These are phyloP conservation scores for Lota lota DNA, from an alignment of 2,113 vertebrate genomes.

Conservation along the genomic window DNA sequence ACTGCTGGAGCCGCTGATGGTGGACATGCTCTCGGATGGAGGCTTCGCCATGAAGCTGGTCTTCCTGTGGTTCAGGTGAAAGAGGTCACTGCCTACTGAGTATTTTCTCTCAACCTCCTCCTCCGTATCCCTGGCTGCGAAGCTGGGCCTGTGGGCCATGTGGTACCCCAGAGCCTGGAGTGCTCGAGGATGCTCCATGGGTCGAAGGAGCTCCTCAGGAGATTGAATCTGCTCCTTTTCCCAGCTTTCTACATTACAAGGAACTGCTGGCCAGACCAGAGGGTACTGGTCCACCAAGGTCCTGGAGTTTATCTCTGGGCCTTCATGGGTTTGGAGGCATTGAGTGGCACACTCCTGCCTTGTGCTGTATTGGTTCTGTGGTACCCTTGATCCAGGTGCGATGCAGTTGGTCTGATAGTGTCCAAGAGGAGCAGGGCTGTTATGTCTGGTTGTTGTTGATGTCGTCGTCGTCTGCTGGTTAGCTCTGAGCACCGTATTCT, in stretches of 20 bases:
- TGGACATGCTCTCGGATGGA: constrained; percentile 75
- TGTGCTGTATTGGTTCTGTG: constrained; percentile 16
- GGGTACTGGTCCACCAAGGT: constrained; percentile 40
- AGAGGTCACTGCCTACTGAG: constrained; percentile 69
- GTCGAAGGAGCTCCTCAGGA: constrained; percentile 3
- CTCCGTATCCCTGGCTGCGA: constrained; percentile 47
- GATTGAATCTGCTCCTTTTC: constrained; percentile 36
- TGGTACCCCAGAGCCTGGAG: constrained; percentile 44
- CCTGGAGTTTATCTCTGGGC: constrained; percentile 27
- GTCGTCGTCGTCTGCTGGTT: constrained; percentile 26
- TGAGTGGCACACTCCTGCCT: constrained; percentile 56
- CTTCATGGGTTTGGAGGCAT: constrained; percentile 35
- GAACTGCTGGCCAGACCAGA: constrained; percentile 44
- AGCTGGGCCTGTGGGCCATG: constrained; percentile 55
- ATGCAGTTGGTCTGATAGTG: constrained; percentile 55
- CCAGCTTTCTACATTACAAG: constrained; percentile 29
- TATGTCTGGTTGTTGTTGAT: constrained; percentile 28
- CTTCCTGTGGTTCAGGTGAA: constrained; percentile 66
- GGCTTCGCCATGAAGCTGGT: constrained; percentile 80
- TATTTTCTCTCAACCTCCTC: constrained; percentile 63
- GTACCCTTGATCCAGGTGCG: constrained; percentile 50
- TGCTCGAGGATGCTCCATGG: no score
- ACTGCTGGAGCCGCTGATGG: constrained; percentile 72
- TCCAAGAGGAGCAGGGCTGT: constrained; percentile 49
- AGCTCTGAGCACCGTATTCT: constrained; percentile 54